A percentile compares a stretch with the other conserved stretches of the same genome.
Evolutionary conservation across 2,888 invertebrate genomes (phyloP).

Genomic region (Tholera decimalis): DNA sequence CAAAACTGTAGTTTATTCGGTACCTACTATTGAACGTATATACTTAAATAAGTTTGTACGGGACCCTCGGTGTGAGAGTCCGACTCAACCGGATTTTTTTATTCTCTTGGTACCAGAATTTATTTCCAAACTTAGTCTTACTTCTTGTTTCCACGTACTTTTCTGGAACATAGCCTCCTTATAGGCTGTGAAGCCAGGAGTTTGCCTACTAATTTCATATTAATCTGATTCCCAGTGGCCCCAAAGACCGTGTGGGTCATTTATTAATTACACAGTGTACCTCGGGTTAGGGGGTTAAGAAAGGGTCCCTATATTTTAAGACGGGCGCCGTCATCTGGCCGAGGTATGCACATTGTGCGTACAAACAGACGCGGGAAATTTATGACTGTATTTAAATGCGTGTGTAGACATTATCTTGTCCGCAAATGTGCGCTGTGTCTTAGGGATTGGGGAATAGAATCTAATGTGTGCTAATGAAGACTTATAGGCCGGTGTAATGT

Average conservation of each 20-base stretch:
- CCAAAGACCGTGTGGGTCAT: slow-evolving; percentile 84
- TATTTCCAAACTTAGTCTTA: not conserved
- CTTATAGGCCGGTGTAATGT: slow-evolving; percentile 20
- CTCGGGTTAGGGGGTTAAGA: slow-evolving; percentile 80
- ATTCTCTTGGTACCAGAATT: not conserved
- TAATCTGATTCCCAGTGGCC: slow-evolving; percentile 71
- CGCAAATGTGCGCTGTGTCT: slow-evolving; percentile 60
- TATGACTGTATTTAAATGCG: slow-evolving; percentile 76
- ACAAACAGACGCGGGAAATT: slow-evolving; percentile 73
- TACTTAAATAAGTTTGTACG: too few relatives aligned
- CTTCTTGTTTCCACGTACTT: not conserved
- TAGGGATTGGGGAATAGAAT: slow-evolving; percentile 48
- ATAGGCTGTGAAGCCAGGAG: slow-evolving; percentile 30
- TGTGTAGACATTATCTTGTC: slow-evolving; percentile 62
- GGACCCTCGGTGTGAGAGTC: too few relatives aligned
- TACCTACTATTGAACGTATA: too few relatives aligned
- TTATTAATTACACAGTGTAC: slow-evolving; percentile 90
- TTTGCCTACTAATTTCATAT: slow-evolving; percentile 76
- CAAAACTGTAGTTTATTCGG: too few relatives aligned
- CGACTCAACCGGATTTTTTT: too few relatives aligned
- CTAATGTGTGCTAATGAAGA: slow-evolving; percentile 53
- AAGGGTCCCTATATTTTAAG: slow-evolving; percentile 89
- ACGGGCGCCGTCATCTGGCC: slow-evolving; percentile 87
- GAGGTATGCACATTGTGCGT: slow-evolving; percentile 82
- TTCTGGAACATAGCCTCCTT: not conserved